phyloP scores from a whole-genome alignment of 92 coral and sea anemone species.

The Metridium senile region DNA sequence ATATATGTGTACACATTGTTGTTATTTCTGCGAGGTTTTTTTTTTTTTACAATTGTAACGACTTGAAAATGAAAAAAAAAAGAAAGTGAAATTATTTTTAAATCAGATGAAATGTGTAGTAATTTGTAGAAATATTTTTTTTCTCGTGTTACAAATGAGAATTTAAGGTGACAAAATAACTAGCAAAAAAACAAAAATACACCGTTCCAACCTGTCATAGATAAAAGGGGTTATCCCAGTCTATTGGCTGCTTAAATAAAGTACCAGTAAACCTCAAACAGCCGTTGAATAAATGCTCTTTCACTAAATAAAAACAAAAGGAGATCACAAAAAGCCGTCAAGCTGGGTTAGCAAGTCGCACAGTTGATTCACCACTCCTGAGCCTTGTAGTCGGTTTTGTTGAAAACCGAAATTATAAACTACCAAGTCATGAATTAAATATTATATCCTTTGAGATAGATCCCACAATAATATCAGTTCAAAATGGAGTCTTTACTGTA shows the following conservation, averaged over 20 bases:
- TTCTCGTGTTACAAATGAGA: neutral
- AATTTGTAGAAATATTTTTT: too few relatives aligned
- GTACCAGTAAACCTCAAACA: neutral
- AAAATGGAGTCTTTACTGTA: neutral
- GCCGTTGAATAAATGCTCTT: neutral
- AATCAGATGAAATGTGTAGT: too few relatives aligned
- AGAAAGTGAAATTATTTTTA: too few relatives aligned
- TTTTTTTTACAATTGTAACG: too few relatives aligned
- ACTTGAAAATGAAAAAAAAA: too few relatives aligned
- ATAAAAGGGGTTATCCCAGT: neutral
- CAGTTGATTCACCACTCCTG: neutral
- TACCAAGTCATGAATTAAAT: conserved; percentile 1
- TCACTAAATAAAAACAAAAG: conserved; percentile 4
- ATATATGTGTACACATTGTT: too few relatives aligned
- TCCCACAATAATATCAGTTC: neutral
- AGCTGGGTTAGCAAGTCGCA: conserved; percentile 14
- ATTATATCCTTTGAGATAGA: conserved; percentile 1
- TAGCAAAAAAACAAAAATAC: neutral
- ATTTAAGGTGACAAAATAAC: neutral
- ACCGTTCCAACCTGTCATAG: neutral
- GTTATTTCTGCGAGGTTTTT: too few relatives aligned
- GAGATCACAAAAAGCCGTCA: conserved; percentile 17
- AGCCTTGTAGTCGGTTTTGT: neutral
- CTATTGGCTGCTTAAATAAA: neutral
- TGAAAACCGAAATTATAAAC: neutral